Evolutionary conservation across 2,113 vertebrate species (phyloP), one percentile per base, ranked within the genome.

Genomic region (Scomber scombrus): DNA sequence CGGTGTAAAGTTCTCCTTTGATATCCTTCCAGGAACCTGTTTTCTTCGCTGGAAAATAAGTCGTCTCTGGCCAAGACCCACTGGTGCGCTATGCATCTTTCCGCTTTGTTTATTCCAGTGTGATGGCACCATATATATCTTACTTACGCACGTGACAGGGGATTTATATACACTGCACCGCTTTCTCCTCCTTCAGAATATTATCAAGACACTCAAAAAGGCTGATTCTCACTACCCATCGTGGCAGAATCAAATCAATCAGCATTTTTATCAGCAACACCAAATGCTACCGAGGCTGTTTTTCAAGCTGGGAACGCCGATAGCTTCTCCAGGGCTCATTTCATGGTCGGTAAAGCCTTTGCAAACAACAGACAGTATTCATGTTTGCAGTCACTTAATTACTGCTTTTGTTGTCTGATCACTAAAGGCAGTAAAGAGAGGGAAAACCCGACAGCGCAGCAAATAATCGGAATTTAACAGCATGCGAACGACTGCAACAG

Each of bases 361-460:
- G 61, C 61, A 88, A 87, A 89, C 85, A 82, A 80, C 84, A 81
- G 56, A 78, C 64, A 81, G 71, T 57, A 57, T 66, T 86, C 64
- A 61, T 84, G 88, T 88, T 89, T 75, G 80, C 76, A 31, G 51
- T 69, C 79, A 73, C 75, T 79, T 91, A 91, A 81, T 91, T 84
- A 82, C 85, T 60, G 82, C 61, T 75, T 85, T 82, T 88, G 76
- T 79, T 87, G 79, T 87, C 81, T 81, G 72, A 81, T 90, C 77
- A 85, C 77, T 69, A 81, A 78, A 78, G 72, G 82, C 84, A 77
- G 56, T 47, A 82, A 82, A 88, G 82, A 88, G 82, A 85, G 78
- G 76, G 64, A 70, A 78, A 89, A 81, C 51, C 72, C 77, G 71
- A 47, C 51, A 74, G 65, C 29, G 11, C 13, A 43, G 76, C 75